These are phyloP conservation scores for Sinocyclocheilus anophthalmus DNA, from an alignment of 2,113 vertebrate genomes.

Conservation along the genomic window DNA sequence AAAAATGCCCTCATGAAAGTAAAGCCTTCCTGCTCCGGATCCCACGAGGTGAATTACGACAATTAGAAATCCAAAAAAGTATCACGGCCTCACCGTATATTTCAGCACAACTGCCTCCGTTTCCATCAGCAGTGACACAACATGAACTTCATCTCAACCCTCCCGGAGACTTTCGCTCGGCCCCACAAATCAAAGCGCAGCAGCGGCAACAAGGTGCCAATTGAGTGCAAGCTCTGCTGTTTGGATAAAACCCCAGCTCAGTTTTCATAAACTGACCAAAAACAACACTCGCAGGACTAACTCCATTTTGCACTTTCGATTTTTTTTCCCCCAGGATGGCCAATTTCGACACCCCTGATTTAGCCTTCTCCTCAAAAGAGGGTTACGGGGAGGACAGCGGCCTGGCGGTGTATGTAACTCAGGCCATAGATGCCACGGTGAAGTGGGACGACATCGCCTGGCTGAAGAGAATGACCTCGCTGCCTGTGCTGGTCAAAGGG, in stretches of 20 bases:
- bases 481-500: conserved; percentile 90
- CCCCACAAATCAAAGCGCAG: conserved; percentile 73
- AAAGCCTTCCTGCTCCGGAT: conserved; percentile 48
- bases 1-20: conserved; percentile 51
- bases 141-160: conserved; percentile 43
- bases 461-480: conserved; percentile 82
- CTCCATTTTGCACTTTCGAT: conserved; percentile 48
- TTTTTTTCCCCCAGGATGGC: conserved; percentile 78
- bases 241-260: conserved; percentile 42
- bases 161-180: conserved; percentile 76
- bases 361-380: conserved; percentile 84
- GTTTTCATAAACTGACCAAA: conserved; percentile 75
- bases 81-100: conserved; percentile 24
- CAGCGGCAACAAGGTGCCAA: conserved; percentile 81
- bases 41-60: conserved; percentile 50
- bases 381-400: conserved; percentile 85
- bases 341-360: conserved; percentile 84
- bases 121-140: conserved; percentile 46
- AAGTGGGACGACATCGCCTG: conserved; percentile 88
- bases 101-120: conserved; percentile 20
- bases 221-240: conserved; percentile 63
- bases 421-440: conserved; percentile 86
- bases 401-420: conserved; percentile 87
- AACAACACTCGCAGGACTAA: conserved; percentile 62
- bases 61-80: conserved; percentile 44